These are phyloP conservation scores for Zosterops lateralis DNA, from an alignment of 2,113 vertebrate genomes.

Conservation along the genomic window DNA sequence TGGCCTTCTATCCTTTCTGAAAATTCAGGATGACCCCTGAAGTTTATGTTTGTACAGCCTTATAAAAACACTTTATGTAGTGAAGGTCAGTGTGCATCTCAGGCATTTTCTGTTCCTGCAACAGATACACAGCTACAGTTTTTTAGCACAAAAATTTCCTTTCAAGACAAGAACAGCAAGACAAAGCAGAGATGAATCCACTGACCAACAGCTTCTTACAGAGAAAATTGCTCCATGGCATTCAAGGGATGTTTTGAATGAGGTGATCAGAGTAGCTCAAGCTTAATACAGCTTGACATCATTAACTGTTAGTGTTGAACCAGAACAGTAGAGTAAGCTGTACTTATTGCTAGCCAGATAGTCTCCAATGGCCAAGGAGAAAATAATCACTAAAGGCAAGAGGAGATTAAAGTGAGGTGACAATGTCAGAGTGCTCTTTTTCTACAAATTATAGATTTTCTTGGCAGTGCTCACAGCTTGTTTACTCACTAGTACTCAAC, in stretches of 20 bases:
- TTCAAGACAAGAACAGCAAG: background rate
- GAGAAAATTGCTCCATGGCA: background rate
- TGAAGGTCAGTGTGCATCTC: background rate
- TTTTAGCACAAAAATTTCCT: background rate
- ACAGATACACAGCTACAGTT: background rate
- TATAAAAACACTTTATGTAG: background rate
- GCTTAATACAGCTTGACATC: conserved; percentile 55
- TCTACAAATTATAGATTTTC: conserved; percentile 11
- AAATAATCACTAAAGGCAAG: conserved; percentile 48
- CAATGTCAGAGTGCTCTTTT: background rate
- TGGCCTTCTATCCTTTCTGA: background rate
- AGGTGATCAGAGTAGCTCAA: conserved; percentile 6
- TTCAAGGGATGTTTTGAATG: background rate
- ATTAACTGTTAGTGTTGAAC: conserved; percentile 33
- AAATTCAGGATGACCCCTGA: background rate
- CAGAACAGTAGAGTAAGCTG: conserved; percentile 27
- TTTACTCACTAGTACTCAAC: background rate
- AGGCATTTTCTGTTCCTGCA: background rate
- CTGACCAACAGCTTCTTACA: background rate
- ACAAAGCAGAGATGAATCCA: background rate
- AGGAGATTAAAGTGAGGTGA: conserved; percentile 39
- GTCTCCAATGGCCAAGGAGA: conserved; percentile 16
- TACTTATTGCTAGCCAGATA: conserved; percentile 49
- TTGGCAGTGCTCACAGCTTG: background rate
- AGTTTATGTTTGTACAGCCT: background rate